These are phyloP conservation scores for Percopsis omiscomaycus DNA, from an alignment of 2,797 vertebrate genomes.

Conservation along the genomic window DNA sequence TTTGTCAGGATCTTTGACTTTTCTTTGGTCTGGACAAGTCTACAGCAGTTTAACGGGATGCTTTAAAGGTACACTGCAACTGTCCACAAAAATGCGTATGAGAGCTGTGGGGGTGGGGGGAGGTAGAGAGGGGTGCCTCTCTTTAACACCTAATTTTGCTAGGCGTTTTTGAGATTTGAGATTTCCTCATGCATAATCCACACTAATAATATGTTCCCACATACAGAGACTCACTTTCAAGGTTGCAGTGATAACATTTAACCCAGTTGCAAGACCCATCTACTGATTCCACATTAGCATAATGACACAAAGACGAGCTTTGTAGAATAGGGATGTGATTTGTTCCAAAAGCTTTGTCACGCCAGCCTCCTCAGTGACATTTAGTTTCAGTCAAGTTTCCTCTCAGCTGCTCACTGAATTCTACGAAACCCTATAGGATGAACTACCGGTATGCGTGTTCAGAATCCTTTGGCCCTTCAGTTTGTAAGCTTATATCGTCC, in stretches of 20 bases:
- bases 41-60: neutral
- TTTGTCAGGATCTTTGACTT: neutral
- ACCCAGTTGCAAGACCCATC: conserved; percentile 39
- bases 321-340: conserved; percentile 45
- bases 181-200: too few relatives aligned
- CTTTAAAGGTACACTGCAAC: neutral
- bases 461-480: conserved; percentile 27
- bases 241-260: conserved; percentile 28
- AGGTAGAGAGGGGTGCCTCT: too few relatives aligned
- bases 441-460: conserved; percentile 22
- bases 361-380: conserved; percentile 43
- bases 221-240: conserved; percentile 6
- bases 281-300: conserved; percentile 47
- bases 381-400: conserved; percentile 51
- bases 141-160: too few relatives aligned
- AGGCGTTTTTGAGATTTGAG: too few relatives aligned
- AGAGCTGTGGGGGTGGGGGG: too few relatives aligned
- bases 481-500: neutral
- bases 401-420: conserved; percentile 61
- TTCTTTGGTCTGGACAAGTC: neutral
- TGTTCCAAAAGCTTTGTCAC: conserved; percentile 52
- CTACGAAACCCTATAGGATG: conserved; percentile 32
- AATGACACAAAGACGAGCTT: conserved; percentile 56
- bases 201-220: neutral
- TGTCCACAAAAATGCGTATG: too few relatives aligned